Evolutionary conservation across 2,888 invertebrate genomes (phyloP).

Genomic region (Hermaeophaga mercurialis): DNA sequence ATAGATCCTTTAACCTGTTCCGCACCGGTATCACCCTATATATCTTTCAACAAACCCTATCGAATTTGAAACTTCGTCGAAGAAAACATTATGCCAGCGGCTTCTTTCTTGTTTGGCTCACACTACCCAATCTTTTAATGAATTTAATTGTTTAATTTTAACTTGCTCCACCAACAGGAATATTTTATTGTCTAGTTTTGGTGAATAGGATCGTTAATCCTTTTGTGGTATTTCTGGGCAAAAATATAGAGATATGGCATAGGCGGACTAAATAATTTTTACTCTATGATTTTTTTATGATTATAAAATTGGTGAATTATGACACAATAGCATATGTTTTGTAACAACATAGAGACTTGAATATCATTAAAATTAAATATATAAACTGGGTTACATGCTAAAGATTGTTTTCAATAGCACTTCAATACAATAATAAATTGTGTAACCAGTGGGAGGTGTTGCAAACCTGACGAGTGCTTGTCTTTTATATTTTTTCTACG

Average conservation of each 20-base stretch:
- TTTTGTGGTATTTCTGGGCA: background rate
- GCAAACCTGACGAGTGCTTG: no score
- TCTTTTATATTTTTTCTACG: no score
- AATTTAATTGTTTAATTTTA: conserved; percentile 26
- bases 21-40: background rate
- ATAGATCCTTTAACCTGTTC: no score
- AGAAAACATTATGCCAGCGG: conserved; percentile 16
- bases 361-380: no score
- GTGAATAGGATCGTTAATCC: conserved; percentile 2
- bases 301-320: no score
- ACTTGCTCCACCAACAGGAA: conserved; percentile 10
- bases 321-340: no score
- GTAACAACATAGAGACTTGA: no score
- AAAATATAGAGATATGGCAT: background rate
- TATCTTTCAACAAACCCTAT: conserved; percentile 6
- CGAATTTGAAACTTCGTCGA: conserved; percentile 14
- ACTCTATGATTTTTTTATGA: no score
- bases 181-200: conserved; percentile 17
- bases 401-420: no score
- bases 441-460: no score
- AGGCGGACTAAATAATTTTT: conserved; percentile 13
- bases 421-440: no score
- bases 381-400: no score
- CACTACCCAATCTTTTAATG: conserved; percentile 3
- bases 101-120: conserved; percentile 13